These are phyloP conservation scores for Pelochelys cantorii DNA, from an alignment of 2,797 vertebrate species.

Conservation along the genomic window DNA sequence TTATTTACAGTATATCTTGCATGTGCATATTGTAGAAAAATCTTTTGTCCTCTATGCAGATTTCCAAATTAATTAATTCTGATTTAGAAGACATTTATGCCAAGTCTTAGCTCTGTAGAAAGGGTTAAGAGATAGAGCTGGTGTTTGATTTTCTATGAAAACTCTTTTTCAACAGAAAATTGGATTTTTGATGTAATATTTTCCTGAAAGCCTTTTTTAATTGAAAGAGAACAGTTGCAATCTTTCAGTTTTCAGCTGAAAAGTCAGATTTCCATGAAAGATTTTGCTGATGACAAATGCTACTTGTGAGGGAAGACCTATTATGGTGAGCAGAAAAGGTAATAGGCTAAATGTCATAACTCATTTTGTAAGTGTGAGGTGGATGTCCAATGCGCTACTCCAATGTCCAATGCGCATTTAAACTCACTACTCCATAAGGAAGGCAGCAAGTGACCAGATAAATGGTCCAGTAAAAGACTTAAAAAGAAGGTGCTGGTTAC, in stretches of 20 bases:
- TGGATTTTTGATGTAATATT: not conserved
- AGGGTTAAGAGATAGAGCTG: constrained; percentile 39
- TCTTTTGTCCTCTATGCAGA: constrained; percentile 63
- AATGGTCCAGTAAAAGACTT: too few species aligned
- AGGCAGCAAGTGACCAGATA: too few species aligned
- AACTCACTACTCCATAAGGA: too few species aligned
- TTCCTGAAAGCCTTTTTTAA: constrained; percentile 15
- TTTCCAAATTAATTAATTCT: constrained; percentile 64
- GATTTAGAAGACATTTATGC: constrained; percentile 62
- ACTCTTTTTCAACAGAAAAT: constrained; percentile 44
- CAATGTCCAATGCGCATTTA: too few species aligned
- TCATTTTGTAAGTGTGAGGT: too few species aligned
- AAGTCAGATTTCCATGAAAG: not conserved
- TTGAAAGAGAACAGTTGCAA: not conserved
- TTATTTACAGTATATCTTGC: constrained; percentile 62
- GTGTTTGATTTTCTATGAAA: constrained; percentile 60
- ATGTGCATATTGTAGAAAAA: constrained; percentile 40
- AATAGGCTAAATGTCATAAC: too few species aligned
- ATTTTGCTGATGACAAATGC: rapidly evolving
- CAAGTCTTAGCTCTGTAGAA: constrained; percentile 35
- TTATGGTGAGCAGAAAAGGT: too few species aligned
- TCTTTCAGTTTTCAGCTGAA: not conserved
- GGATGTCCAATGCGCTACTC: too few species aligned
- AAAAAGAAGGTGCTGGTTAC: too few species aligned
- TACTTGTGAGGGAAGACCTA: not conserved